Percentiles rank a stretch among this genome's conserved stretches.
phyloP scores from a whole-genome alignment of 2,888 invertebrate species.

The Hedychridium roseum region DNA sequence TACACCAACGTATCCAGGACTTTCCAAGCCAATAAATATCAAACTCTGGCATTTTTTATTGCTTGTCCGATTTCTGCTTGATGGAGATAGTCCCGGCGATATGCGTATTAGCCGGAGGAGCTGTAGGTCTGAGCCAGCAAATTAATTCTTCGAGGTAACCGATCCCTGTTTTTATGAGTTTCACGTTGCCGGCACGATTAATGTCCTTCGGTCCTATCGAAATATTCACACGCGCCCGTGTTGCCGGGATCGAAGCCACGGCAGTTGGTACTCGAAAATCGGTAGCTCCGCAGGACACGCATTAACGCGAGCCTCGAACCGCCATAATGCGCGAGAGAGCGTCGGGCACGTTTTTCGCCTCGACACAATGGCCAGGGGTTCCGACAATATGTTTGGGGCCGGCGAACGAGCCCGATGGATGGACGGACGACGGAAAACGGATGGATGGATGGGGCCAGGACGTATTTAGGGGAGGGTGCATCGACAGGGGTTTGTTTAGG shows the following conservation, averaged over 20 bases:
- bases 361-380: constrained; percentile 36
- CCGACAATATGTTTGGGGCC: constrained; percentile 48
- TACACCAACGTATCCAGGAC: no score
- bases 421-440: constrained; percentile 17
- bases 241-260: constrained; percentile 3
- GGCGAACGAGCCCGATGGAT: constrained; percentile 35
- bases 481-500: constrained; percentile 51
- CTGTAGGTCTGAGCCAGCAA: no score
- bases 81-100: no score
- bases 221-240: background rate
- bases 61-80: no score
- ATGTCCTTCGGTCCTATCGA: no score
- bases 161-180: no score
- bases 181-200: no score
- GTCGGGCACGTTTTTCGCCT: constrained; percentile 21
- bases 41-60: no score
- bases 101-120: no score
- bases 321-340: constrained; percentile 29
- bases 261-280: background rate
- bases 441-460: constrained; percentile 11
- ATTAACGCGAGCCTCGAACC: constrained; percentile 51
- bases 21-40: no score
- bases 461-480: constrained; percentile 16
- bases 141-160: no score
- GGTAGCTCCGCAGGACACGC: constrained; percentile 45